These are phyloP conservation scores for Phaetusa simplex DNA, from an alignment of 2,113 vertebrate genomes.

Conservation along the genomic window DNA sequence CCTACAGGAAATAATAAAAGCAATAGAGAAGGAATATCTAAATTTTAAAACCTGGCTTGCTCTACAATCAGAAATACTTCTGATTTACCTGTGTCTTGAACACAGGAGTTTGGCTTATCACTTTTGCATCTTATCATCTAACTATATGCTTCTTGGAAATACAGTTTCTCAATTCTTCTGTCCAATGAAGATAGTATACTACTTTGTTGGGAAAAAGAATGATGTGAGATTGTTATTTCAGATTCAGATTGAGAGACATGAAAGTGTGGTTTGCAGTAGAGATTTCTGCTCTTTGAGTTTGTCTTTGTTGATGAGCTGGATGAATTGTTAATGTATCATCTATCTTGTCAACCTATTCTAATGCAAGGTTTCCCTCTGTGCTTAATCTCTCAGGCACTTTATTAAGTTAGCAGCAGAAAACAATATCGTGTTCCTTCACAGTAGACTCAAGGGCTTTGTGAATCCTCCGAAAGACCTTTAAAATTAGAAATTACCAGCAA, in stretches of 20 bases:
- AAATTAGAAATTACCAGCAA: conserved; percentile 23
- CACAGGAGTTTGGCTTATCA: neutral
- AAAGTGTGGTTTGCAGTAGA: neutral
- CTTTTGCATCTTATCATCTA: neutral
- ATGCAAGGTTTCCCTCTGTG: neutral
- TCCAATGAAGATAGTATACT: neutral
- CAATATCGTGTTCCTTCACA: neutral
- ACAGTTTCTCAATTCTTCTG: neutral
- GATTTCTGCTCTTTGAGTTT: neutral
- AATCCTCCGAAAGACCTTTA: conserved; percentile 32
- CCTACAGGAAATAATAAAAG: neutral
- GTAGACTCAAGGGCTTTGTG: neutral
- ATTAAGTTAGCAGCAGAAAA: neutral
- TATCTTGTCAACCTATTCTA: neutral
- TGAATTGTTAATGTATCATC: neutral
- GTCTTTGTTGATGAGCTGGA: neutral
- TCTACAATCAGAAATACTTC: neutral
- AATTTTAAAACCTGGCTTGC: neutral
- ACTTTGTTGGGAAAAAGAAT: neutral
- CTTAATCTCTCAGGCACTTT: neutral
- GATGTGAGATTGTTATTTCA: neutral
- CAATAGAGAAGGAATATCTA: neutral
- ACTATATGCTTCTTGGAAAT: neutral
- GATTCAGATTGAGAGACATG: neutral
- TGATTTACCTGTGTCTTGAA: neutral